A percentile compares a stretch with the other conserved stretches of the same genome.
phyloP scores from a whole-genome alignment of 1,140 invertebrate genomes.

The Vanessa atalanta region DNA sequence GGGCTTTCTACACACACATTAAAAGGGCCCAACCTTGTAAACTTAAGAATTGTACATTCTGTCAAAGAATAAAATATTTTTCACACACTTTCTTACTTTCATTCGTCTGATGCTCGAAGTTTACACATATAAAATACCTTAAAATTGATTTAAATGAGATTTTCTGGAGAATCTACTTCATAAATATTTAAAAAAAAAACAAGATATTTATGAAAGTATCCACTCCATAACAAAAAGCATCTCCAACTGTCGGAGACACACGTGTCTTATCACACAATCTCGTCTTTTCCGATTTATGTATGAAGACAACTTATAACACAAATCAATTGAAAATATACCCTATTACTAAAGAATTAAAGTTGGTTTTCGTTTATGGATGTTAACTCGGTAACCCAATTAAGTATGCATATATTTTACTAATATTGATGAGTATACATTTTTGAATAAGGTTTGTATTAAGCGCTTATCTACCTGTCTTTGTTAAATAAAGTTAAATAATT shows the following conservation, averaged over 20 bases:
- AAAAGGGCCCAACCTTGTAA: too few relatives aligned
- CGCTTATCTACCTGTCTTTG: too few relatives aligned
- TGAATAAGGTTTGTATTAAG: slow-evolving; percentile 7
- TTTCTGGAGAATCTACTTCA: too few relatives aligned
- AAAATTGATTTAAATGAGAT: too few relatives aligned
- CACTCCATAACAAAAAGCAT: slow-evolving; percentile 40
- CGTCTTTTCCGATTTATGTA: slow-evolving; percentile 32
- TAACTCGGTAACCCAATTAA: slow-evolving; percentile 24
- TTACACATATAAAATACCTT: too few relatives aligned
- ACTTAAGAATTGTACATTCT: too few relatives aligned
- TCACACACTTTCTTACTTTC: too few relatives aligned
- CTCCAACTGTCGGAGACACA: slow-evolving; percentile 60
- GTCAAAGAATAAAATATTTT: too few relatives aligned
- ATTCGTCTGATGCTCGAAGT: too few relatives aligned
- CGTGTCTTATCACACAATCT: slow-evolving; percentile 72
- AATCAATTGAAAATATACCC: slow-evolving; percentile 19
- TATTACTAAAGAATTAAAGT: slow-evolving; percentile 6
- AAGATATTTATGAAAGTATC: slow-evolving; percentile 6
- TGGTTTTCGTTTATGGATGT: background rate
- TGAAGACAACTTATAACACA: slow-evolving; percentile 19
- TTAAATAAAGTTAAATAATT: too few relatives aligned
- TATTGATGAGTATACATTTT: background rate
- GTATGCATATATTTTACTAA: slow-evolving; percentile 26
- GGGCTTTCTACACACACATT: too few relatives aligned
- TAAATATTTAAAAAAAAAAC: too few relatives aligned